Conservation (phyloP, 2,113 vertebrate genomes). For the Daubentonia madagascariensis region DNA sequence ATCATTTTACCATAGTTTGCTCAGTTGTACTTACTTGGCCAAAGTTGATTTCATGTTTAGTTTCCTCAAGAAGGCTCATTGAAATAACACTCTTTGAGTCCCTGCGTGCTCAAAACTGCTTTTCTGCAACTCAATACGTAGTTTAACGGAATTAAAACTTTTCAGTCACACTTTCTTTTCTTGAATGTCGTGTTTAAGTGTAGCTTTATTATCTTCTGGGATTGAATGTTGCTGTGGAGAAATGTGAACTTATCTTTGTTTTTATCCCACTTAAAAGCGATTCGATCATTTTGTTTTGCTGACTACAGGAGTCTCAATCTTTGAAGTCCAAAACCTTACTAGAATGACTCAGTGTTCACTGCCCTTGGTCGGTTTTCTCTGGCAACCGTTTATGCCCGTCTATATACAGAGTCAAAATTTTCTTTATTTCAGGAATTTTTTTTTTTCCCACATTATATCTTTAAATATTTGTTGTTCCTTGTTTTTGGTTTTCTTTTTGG, state of each 20-base stretch:
- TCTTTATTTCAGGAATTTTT: background rate
- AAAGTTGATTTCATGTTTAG: background rate
- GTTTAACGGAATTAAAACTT: background rate
- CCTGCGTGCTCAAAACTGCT: background rate
- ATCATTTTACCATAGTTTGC: background rate
- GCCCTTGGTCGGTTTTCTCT: background rate
- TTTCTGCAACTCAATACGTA: background rate
- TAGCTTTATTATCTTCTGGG: background rate
- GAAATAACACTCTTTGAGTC: background rate
- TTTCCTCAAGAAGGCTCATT: background rate
- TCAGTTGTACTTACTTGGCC: background rate
- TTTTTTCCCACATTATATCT: background rate
- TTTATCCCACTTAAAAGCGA: background rate
- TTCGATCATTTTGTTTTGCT: background rate
- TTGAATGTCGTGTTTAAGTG: background rate
- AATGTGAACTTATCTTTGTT: background rate
- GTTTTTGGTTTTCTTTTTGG: background rate
- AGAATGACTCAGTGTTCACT: background rate
- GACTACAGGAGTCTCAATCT: background rate
- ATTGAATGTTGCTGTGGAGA: background rate
- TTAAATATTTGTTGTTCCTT: background rate
- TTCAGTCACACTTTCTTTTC: background rate
- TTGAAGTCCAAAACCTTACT: background rate
- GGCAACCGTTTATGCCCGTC: background rate
- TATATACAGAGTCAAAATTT: background rate